Evolutionary conservation across 2,113 vertebrate species (phyloP).

Genomic region (Scolopax mira): DNA sequence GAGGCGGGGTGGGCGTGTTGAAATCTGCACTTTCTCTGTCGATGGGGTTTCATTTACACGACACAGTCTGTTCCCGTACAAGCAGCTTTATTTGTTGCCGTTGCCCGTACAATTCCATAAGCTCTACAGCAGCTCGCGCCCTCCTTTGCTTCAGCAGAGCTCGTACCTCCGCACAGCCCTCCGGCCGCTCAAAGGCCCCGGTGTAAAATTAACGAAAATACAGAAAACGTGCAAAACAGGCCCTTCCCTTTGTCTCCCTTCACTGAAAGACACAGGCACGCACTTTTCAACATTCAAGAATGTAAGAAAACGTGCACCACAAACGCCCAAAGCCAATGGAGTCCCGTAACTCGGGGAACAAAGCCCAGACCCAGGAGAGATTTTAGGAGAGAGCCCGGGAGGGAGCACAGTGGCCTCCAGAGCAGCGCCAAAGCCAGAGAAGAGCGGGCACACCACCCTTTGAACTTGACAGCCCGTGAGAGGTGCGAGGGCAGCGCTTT

Average conservation of each 20-base stretch:
- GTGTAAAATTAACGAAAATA: background rate
- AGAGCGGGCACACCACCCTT: fast-evolving
- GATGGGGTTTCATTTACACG: too few relatives aligned
- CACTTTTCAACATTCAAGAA: fast-evolving
- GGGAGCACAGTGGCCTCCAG: fast-evolving
- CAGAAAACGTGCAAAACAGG: background rate
- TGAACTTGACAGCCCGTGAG: fast-evolving
- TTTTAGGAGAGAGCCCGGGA: too few relatives aligned
- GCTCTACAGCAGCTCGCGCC: fast-evolving
- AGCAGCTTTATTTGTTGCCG: background rate
- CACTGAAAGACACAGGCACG: background rate
- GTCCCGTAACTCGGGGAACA: background rate
- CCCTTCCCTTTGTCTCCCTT: too few relatives aligned
- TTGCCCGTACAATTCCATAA: background rate
- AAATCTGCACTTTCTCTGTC: background rate
- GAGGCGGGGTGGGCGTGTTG: too few relatives aligned
- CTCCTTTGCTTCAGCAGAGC: too few relatives aligned
- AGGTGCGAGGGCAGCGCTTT: fast-evolving
- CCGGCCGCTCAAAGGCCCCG: background rate
- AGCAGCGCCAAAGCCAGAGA: fast-evolving
- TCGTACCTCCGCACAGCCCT: background rate
- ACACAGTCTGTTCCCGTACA: background rate
- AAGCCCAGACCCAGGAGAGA: fast-evolving
- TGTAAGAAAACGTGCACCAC: background rate
- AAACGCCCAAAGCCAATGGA: fast-evolving